Base-by-base conservation (phyloP, 2,113 vertebrate genomes). In the Notechis scutatus region DNA sequence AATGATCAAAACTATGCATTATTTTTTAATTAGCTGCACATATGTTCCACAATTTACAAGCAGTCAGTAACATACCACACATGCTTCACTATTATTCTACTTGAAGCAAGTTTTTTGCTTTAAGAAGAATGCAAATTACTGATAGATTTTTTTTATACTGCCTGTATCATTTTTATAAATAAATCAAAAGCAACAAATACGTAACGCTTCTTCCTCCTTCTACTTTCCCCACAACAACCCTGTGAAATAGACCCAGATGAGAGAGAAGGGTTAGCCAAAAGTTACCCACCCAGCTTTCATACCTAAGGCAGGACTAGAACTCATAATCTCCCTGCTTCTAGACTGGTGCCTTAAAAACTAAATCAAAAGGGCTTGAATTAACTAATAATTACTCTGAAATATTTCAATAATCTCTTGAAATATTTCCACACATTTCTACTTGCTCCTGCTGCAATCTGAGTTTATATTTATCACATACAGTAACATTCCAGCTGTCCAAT, bases 1-100 rank as follows among this genome's bases (percentile, higher is more conserved):
- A 94, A 57, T 0, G 0, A 52, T 89, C 95, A 92, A 69, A 90
- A 42, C 92, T 86, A 87, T 23, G 87, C 59, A 93, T 45, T 64
- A 29, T 93, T 94, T 94, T 87, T 96, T 94, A 95, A 97, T 96
- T 96, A 96, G 94, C 90, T 91, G 92, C 87, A 93, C 87, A 34
- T 87, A 91, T 45, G 64, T 92, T 92, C 91, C 90, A 24, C 59
- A 92, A 56, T 87, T 93, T 94, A 90, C 54, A 94, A 93, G 52
- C 93, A 91, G 54, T 90, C 87, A 97, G 95, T 50, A 87, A 89
- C 94, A 95, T 93, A 95, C 94, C 59, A 89, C 59, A 89, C 92
- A 93, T 26, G 14, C 89, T 52, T 94, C 90, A 95, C 5, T 18
- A 90, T 93, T 96, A 93, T 96, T 47, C 91, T 57, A 87, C 34